Evolutionary conservation across 2,888 invertebrate species (phyloP).

Genomic region (Dimorphilus gyrociliatus): DNA sequence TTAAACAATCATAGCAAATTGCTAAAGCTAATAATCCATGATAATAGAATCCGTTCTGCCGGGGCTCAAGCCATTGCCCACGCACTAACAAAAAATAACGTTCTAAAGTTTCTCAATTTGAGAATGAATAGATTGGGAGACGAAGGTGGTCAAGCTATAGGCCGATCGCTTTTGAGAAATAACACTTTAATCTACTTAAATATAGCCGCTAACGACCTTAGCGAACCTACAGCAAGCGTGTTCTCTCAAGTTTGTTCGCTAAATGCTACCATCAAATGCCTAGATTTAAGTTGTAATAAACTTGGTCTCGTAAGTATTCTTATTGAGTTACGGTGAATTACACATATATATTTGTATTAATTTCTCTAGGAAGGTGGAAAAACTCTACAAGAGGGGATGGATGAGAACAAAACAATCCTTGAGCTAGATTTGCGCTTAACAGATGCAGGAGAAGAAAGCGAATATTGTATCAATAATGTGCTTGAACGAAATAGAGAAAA

Average conservation of each 20-base stretch:
- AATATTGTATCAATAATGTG: conserved; percentile 35
- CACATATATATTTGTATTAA: too few species aligned
- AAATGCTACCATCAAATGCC: conserved; percentile 22
- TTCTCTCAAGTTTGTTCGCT: conserved; percentile 30
- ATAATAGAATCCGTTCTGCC: conserved; percentile 32
- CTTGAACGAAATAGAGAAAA: conserved; percentile 30
- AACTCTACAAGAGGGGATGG: conserved; percentile 37
- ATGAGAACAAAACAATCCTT: conserved; percentile 30
- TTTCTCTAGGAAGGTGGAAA: conserved; percentile 35
- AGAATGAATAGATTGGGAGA: conserved; percentile 34
- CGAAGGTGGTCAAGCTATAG: conserved; percentile 37
- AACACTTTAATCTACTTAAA: conserved; percentile 27
- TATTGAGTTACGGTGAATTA: too few species aligned
- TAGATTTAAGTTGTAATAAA: conserved; percentile 36
- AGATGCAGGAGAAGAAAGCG: conserved; percentile 36
- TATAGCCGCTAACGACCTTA: conserved; percentile 33
- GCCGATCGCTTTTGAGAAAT: conserved; percentile 30
- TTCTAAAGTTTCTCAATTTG: conserved; percentile 24
- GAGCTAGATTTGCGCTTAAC: conserved; percentile 35
- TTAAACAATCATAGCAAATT: conserved; percentile 34
- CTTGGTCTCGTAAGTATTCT: conserved; percentile 30
- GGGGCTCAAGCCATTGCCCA: conserved; percentile 38
- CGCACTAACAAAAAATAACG: conserved; percentile 33
- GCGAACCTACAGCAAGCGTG: conserved; percentile 32
- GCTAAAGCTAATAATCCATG: conserved; percentile 14